These are phyloP conservation scores for Entelurus aequoreus DNA, from an alignment of 2,113 vertebrate species.

Conservation along the genomic window DNA sequence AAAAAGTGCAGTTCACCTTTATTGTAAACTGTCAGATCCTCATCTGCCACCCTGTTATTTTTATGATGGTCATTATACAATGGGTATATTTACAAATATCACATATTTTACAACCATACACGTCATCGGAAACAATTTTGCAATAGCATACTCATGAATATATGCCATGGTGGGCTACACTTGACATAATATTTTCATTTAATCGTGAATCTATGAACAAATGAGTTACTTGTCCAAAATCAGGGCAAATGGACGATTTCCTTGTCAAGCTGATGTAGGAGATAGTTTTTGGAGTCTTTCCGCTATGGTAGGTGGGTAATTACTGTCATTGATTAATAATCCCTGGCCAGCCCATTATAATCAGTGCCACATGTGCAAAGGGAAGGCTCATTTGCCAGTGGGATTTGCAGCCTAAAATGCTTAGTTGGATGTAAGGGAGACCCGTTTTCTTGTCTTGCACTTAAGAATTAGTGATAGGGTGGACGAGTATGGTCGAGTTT, in stretches of 20 bases:
- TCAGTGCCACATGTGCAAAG: constrained; percentile 73
- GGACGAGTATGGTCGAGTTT: constrained; percentile 52
- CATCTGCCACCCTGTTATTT: background rate
- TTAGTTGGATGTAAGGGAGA: constrained; percentile 66
- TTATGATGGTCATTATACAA: background rate
- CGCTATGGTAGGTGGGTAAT: constrained; percentile 66
- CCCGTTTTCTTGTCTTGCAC: constrained; percentile 72
- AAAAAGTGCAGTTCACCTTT: too few species aligned
- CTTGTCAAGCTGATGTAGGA: constrained; percentile 54
- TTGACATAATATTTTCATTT: constrained; percentile 38
- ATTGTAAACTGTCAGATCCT: background rate
- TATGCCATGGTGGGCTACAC: constrained; percentile 14
- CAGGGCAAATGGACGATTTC: constrained; percentile 59
- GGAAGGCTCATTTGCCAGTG: constrained; percentile 60
- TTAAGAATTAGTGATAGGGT: constrained; percentile 20
- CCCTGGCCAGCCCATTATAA: constrained; percentile 58
- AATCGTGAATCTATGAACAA: constrained; percentile 40
- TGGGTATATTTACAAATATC: background rate
- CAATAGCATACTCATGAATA: constrained; percentile 12
- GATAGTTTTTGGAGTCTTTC: constrained; percentile 51
- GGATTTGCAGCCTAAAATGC: constrained; percentile 65
- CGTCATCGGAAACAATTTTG: constrained; percentile 2
- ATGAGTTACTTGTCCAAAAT: constrained; percentile 51
- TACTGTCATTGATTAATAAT: constrained; percentile 76
- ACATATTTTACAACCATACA: background rate